Percentiles rank a stretch among this genome's conserved stretches.
These are phyloP conservation scores for Cephus rjabovi DNA, from an alignment of 2,888 invertebrate genomes.

Conservation along the genomic window DNA sequence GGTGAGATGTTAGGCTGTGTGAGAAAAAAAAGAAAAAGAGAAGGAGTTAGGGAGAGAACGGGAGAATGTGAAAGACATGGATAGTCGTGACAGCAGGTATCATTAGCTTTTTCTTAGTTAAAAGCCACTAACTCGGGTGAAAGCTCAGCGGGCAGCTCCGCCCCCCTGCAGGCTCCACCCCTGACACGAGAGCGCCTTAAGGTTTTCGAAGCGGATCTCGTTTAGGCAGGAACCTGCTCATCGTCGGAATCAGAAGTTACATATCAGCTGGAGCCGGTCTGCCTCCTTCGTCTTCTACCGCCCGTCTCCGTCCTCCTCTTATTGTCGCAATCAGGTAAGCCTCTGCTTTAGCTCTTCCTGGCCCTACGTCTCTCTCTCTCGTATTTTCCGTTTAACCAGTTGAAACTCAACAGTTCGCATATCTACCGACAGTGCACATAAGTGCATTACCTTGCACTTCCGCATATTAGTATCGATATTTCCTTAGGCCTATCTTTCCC, in stretches of 20 bases:
- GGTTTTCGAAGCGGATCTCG: background rate
- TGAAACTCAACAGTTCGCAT: too few relatives aligned
- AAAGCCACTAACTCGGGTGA: background rate
- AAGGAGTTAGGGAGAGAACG: background rate
- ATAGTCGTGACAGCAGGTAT: background rate
- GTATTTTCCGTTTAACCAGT: too few relatives aligned
- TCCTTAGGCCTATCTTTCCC: too few relatives aligned
- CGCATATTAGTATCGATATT: too few relatives aligned
- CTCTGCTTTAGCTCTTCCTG: background rate
- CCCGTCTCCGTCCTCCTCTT: too few relatives aligned
- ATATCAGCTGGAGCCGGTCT: background rate
- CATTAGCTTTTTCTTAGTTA: conserved; percentile 6
- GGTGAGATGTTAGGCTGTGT: too few relatives aligned
- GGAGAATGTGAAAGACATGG: background rate
- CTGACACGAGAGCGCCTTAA: background rate
- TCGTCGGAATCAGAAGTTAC: background rate
- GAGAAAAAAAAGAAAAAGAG: too few relatives aligned
- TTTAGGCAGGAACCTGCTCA: background rate
- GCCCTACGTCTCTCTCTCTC: too few relatives aligned
- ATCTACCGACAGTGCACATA: too few relatives aligned
- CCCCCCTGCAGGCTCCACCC: conserved; percentile 4
- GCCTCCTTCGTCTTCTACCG: too few relatives aligned
- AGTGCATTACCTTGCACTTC: too few relatives aligned
- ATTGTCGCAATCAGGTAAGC: background rate
- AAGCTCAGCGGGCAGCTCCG: background rate